Evolutionary conservation across 2,797 vertebrate species (phyloP).

Genomic region (Hoplostethus mediterraneus): DNA sequence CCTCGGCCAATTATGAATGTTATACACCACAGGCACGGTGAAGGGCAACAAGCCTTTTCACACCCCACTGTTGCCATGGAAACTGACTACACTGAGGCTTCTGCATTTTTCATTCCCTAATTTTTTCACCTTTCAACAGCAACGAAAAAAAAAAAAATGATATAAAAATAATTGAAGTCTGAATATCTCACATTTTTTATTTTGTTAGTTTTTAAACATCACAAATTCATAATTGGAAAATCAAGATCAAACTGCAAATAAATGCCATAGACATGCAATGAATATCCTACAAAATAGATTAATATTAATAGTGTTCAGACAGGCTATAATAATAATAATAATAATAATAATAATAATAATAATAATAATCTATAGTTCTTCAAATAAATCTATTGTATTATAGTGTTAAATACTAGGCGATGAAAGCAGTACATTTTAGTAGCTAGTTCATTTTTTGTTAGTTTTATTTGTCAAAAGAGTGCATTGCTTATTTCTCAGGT

Average conservation of each 20-base stretch:
- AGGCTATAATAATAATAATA: not conserved
- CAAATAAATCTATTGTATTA: not conserved
- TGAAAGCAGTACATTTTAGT: not conserved
- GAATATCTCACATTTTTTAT: slow-evolving; percentile 28
- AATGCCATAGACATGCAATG: not conserved
- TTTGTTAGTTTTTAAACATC: slow-evolving; percentile 9
- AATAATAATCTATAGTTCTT: not conserved
- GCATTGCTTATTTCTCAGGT: not conserved
- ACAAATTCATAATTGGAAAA: not conserved
- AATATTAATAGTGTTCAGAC: too few species aligned
- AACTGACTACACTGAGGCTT: slow-evolving; percentile 75
- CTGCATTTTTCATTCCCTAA: slow-evolving; percentile 34
- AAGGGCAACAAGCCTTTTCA: slow-evolving; percentile 78
- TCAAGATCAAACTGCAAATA: not conserved
- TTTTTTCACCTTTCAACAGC: slow-evolving; percentile 47
- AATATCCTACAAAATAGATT: too few species aligned
- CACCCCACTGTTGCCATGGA: slow-evolving; percentile 81
- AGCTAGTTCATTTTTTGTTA: too few species aligned
- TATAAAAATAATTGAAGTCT: not conserved
- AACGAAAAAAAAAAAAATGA: slow-evolving; percentile 30
- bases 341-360: slow-evolving; percentile 6
- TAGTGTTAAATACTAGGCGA: not conserved
- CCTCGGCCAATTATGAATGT: slow-evolving; percentile 82
- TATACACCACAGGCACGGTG: slow-evolving; percentile 74
- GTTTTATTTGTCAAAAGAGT: not conserved